phyloP scores from a whole-genome alignment of 1,140 invertebrate species.

The Chlorops oryzae region DNA sequence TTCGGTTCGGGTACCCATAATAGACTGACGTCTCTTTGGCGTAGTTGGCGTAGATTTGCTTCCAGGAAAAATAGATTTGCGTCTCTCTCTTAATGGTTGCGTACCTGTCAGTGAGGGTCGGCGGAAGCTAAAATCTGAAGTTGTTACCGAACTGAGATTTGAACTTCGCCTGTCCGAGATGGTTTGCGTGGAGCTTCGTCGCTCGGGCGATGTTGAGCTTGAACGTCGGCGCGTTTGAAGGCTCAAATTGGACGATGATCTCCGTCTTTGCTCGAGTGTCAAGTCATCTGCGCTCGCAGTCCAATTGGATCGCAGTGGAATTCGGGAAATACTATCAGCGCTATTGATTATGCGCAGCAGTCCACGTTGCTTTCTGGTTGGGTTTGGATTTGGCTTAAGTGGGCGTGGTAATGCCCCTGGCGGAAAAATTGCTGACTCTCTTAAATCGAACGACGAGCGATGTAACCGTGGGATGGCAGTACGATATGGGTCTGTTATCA shows the following conservation, averaged over 20 bases:
- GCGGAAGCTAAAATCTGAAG: constrained; percentile 41
- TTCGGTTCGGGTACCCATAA: not conserved
- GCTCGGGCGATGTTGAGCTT: constrained; percentile 40
- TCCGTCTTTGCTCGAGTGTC: constrained; percentile 11
- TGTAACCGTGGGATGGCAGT: constrained; percentile 37
- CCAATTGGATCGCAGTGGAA: constrained; percentile 35
- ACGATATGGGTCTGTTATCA: constrained; percentile 31
- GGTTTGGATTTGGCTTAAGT: constrained; percentile 41
- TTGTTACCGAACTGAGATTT: constrained; percentile 40
- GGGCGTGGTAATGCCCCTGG: constrained; percentile 38
- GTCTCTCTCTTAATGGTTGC: not conserved
- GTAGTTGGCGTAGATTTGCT: not conserved
- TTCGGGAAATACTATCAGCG: constrained; percentile 16
- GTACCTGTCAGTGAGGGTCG: constrained; percentile 24
- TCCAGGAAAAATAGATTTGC: constrained; percentile 14
- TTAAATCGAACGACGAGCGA: constrained; percentile 30
- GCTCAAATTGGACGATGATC: constrained; percentile 9
- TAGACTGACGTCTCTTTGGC: not conserved
- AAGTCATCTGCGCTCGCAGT: constrained; percentile 34
- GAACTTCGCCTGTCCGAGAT: constrained; percentile 40
- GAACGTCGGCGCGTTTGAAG: constrained; percentile 27
- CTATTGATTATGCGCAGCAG: constrained; percentile 33
- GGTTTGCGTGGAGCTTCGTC: constrained; percentile 42
- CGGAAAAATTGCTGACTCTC: constrained; percentile 31
- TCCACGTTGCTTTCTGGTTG: constrained; percentile 37